Base-by-base conservation (phyloP, 1,140 invertebrate genomes). In the Bactericera cockerelli region DNA sequence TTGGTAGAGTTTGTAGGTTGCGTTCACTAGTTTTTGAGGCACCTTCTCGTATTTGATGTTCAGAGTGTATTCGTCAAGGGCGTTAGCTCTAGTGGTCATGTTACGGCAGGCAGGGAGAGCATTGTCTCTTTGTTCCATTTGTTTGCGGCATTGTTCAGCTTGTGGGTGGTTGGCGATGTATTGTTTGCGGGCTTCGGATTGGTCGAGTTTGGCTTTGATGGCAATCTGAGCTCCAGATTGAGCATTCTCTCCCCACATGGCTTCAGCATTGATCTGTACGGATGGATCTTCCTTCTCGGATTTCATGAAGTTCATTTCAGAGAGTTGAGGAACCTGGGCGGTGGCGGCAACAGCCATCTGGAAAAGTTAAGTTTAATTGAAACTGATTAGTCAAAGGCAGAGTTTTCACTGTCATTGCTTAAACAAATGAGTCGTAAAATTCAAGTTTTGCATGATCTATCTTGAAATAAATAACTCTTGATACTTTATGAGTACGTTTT, bases 91-190 rank as follows among this genome's bases (percentile, higher is more conserved):
- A 2, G 70, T 59, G 13, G 75, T 76, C 56, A 75, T 69, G 28
- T 77, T 74, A 36, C 74, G 72, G 65, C 82, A 83, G 59, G 72
- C 70, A 4, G 67, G 65, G 26, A 76, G 69, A 60, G 77, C 72
- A 55, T 75, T 70, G 63, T 80, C 77, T 13, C 74, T 74, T 60
- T 73, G 57, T 42, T 74, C 65, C 64, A 77, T 76, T 64, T 82
- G 68, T 31, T 70, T 33, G 33, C 69, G 24, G 64, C 80, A 82
- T 61, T 73, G 59, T 33, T 76, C 67, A 22, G 69, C 68, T 8
- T 68, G 11, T 1, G 69, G 66, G 3, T 68, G 63, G 2, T 73
- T 59, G 28, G 71, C 63, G 19, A 82, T 64, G 25, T 74, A 69
- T 24, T 77, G 65, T 57, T 69, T 72, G 56, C 75, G 73, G 24